Evolutionary conservation across 1,140 invertebrate species (phyloP).

Genomic region (Babylonia areolata): DNA sequence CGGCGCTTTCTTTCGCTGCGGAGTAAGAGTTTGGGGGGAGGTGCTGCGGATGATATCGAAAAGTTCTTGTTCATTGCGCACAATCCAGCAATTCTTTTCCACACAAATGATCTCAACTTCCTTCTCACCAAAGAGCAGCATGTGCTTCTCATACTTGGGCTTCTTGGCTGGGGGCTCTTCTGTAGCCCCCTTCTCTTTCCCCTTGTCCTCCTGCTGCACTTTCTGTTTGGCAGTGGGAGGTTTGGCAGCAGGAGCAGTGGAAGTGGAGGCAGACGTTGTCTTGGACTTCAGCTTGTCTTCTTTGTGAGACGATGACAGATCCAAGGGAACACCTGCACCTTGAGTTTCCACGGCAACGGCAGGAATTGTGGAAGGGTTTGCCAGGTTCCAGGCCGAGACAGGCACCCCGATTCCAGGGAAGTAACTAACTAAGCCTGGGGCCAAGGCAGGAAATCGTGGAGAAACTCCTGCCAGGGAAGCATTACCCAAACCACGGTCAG

Average conservation of each 20-base stretch:
- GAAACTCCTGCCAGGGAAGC: constrained; percentile 39
- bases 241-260: constrained; percentile 1
- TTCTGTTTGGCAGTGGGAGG: neutral
- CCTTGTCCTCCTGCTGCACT: constrained; percentile 27
- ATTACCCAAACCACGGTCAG: constrained; percentile 66
- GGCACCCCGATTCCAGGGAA: constrained; percentile 48
- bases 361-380: constrained; percentile 49
- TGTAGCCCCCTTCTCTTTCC: constrained; percentile 15
- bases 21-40: neutral
- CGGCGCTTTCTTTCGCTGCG: neutral
- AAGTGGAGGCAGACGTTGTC: constrained; percentile 21
- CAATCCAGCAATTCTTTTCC: constrained; percentile 70
- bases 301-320: constrained; percentile 62
- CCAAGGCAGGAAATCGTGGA: constrained; percentile 17
- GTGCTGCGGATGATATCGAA: constrained; percentile 48
- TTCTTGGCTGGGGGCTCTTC: constrained; percentile 35
- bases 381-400: constrained; percentile 52
- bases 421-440: constrained; percentile 52
- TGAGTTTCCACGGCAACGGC: constrained; percentile 48
- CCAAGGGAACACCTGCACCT: constrained; percentile 58
- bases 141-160: constrained; percentile 64
- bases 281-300: constrained; percentile 38
- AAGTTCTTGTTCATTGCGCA: constrained; percentile 68
- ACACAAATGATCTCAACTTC: constrained; percentile 73
- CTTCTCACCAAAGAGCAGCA: constrained; percentile 68